Evolutionary conservation across 2,888 invertebrate species (phyloP).

Genomic region (Cheilosia variabilis): DNA sequence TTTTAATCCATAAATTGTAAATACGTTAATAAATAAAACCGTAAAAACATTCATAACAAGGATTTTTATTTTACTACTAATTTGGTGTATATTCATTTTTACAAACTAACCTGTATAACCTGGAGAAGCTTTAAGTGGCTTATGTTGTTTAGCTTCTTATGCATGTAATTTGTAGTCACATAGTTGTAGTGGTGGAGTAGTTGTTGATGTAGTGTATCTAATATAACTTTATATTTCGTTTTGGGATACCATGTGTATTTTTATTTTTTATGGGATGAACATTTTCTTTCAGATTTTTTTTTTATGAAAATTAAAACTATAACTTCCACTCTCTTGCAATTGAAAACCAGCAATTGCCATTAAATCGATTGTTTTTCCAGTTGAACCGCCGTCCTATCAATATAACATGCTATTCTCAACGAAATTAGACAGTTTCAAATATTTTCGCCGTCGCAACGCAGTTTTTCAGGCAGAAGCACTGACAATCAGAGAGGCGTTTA

Average conservation of each 20-base stretch:
- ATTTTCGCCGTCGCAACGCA: too few relatives aligned
- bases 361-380: too few relatives aligned
- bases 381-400: too few relatives aligned
- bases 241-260: background rate
- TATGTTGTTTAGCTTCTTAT: constrained; percentile 14
- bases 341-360: too few relatives aligned
- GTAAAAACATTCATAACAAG: constrained; percentile 38
- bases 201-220: constrained; percentile 11
- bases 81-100: constrained; percentile 31
- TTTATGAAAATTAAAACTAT: background rate
- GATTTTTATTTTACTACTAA: constrained; percentile 58
- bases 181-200: constrained; percentile 3
- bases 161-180: constrained; percentile 32
- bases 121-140: constrained; percentile 15
- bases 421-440: too few relatives aligned
- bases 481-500: too few relatives aligned
- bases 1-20: constrained; percentile 18
- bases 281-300: background rate
- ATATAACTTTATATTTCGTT: background rate
- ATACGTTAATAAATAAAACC: constrained; percentile 28
- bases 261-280: background rate
- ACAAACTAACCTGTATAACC: background rate
- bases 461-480: too few relatives aligned
- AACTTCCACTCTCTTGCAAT: too few relatives aligned
- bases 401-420: too few relatives aligned